These are phyloP conservation scores for Vipera latastei DNA, from an alignment of 2,797 vertebrate species.

Conservation along the genomic window DNA sequence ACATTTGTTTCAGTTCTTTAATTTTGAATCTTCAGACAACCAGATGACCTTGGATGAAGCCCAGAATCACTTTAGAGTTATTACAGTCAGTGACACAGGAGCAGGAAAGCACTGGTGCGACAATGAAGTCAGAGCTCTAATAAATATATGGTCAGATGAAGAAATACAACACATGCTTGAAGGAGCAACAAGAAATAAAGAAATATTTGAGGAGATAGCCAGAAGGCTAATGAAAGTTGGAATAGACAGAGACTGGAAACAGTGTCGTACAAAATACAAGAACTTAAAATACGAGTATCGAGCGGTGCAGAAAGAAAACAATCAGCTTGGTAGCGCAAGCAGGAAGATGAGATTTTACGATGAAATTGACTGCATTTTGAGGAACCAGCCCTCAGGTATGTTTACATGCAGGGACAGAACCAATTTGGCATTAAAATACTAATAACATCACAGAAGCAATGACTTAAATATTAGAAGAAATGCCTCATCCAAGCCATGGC, in stretches of 20 bases:
- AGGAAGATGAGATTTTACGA: conserved; percentile 86
- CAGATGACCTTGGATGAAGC: conserved; percentile 65
- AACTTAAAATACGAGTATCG: conserved; percentile 90
- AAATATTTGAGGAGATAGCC: conserved; percentile 87
- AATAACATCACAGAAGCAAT: not conserved
- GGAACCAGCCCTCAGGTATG: conserved; percentile 53
- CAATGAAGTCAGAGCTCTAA: conserved; percentile 82
- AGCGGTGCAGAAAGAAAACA: conserved; percentile 80
- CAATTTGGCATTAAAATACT: conserved; percentile 49
- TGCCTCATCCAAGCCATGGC: not conserved
- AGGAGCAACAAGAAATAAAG: conserved; percentile 85
- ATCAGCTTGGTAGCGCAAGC: conserved; percentile 74
- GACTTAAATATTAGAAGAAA: not conserved
- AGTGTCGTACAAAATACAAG: conserved; percentile 87
- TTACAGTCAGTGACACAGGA: conserved; percentile 79
- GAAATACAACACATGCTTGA: conserved; percentile 83
- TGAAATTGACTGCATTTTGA: conserved; percentile 82
- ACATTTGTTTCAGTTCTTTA: conserved; percentile 27
- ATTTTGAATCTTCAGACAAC: conserved; percentile 60
- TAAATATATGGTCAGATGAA: conserved; percentile 83
- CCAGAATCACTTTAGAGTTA: conserved; percentile 77
- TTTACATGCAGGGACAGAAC: conserved; percentile 46
- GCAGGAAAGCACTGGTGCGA: conserved; percentile 84
- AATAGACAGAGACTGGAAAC: conserved; percentile 88
- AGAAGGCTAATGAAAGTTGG: conserved; percentile 79